These are phyloP conservation scores for Drosophila teissieri DNA, from an alignment of 1,140 invertebrate genomes.

Conservation along the genomic window DNA sequence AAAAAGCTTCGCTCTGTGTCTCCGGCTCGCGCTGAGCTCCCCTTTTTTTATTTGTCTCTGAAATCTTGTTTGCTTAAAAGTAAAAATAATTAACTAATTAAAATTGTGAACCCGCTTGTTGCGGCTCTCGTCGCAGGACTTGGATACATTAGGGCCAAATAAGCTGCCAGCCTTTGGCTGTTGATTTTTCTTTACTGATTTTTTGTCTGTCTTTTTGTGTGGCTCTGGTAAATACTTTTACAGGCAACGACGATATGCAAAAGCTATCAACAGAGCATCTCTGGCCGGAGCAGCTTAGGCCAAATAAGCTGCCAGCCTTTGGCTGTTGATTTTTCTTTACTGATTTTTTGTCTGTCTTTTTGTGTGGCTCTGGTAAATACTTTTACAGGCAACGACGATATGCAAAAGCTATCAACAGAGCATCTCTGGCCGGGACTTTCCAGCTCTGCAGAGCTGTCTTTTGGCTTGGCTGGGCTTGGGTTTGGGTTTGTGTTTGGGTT, in stretches of 20 bases:
- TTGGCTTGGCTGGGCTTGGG: conserved; percentile 21
- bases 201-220: conserved; percentile 6
- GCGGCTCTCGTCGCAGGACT: conserved; percentile 6
- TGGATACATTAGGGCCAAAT: conserved; percentile 75
- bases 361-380: conserved; percentile 40
- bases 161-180: conserved; percentile 70
- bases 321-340: conserved; percentile 19
- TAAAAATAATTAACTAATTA: conserved; percentile 84
- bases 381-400: conserved; percentile 60
- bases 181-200: conserved; percentile 8
- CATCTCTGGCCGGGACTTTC: conserved; percentile 55
- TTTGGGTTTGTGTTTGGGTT: conserved; percentile 12
- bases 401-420: conserved; percentile 81
- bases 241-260: conserved; percentile 70
- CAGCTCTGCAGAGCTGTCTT: conserved; percentile 22
- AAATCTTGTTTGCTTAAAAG: conserved; percentile 83
- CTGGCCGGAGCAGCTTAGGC: too few species aligned
- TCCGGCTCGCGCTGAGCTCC: conserved; percentile 23
- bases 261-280: conserved; percentile 80
- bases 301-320: conserved; percentile 73
- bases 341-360: conserved; percentile 5
- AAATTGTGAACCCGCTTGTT: conserved; percentile 77
- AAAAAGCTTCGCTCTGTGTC: conserved; percentile 18
- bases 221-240: conserved; percentile 48
- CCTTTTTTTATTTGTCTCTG: conserved; percentile 76